A percentile compares a stretch with the other conserved stretches of the same genome.
Evolutionary conservation across 2,888 invertebrate species (phyloP).

Genomic region (Heliconius erato): DNA sequence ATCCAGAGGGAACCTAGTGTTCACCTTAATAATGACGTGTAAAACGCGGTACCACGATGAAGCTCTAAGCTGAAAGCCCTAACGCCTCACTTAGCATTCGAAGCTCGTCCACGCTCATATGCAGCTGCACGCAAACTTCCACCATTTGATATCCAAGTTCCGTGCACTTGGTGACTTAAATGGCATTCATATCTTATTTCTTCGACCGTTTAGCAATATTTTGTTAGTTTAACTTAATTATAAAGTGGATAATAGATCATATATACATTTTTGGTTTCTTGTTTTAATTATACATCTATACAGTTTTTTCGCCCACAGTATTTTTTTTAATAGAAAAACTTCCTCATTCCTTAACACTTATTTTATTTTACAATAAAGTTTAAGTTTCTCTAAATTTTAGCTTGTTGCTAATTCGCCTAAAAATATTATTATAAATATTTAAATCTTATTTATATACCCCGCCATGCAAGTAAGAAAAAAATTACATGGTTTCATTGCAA

Average conservation of each 20-base stretch:
- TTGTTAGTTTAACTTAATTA: background rate
- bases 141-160: slow-evolving; percentile 40
- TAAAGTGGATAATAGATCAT: background rate
- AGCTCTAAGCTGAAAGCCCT: slow-evolving; percentile 27
- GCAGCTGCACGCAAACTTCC: slow-evolving; percentile 42
- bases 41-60: background rate
- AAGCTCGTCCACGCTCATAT: slow-evolving; percentile 42
- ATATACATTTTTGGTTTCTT: background rate
- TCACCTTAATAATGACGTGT: background rate
- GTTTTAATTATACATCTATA: background rate
- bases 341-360: no score
- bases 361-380: no score
- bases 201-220: background rate
- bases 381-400: no score
- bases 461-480: no score
- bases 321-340: background rate
- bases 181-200: slow-evolving; percentile 22
- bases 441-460: no score
- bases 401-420: no score
- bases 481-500: background rate
- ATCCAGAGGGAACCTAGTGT: no score
- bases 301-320: no score
- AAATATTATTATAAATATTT: no score
- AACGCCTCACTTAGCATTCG: slow-evolving; percentile 42
- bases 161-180: slow-evolving; percentile 18